Evolutionary conservation across 2,888 invertebrate species (phyloP).

Genomic region (Drosophila prolongata): DNA sequence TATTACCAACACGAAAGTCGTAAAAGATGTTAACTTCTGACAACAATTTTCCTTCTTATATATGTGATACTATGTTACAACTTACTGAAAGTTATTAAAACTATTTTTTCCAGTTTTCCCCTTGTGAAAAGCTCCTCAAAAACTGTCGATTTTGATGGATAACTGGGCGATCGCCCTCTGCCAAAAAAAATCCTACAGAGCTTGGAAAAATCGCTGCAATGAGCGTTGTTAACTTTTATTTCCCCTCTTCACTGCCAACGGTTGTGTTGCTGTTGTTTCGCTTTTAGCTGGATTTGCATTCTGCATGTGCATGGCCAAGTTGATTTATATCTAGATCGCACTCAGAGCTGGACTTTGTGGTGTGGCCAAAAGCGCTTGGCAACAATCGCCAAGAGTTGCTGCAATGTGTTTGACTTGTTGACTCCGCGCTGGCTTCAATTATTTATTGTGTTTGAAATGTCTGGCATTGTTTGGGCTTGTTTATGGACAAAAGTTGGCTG

Average conservation of each 20-base stretch:
- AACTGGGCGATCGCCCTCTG: constrained; percentile 21
- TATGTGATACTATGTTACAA: background rate
- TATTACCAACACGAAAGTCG: background rate
- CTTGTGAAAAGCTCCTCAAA: constrained; percentile 8
- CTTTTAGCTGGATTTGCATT: constrained; percentile 26
- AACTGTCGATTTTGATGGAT: constrained; percentile 28
- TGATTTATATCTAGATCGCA: constrained; percentile 67
- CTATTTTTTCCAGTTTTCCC: background rate
- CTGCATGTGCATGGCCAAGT: constrained; percentile 55
- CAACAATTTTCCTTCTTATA: background rate
- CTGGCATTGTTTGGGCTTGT: constrained; percentile 70
- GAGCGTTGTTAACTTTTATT: constrained; percentile 31
- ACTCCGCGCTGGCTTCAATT: constrained; percentile 72
- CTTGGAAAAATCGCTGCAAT: constrained; percentile 62
- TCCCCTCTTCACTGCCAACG: constrained; percentile 3
- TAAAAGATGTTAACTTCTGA: background rate
- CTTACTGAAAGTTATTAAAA: too few relatives aligned
- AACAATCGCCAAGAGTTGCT: constrained; percentile 38
- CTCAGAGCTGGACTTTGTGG: constrained; percentile 43
- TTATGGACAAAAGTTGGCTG: constrained; percentile 67
- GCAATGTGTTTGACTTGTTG: constrained; percentile 75
- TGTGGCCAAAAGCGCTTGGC: constrained; percentile 55
- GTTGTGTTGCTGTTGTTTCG: constrained; percentile 9
- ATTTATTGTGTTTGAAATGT: constrained; percentile 75
- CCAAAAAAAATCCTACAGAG: constrained; percentile 28